Evolutionary conservation across 2,797 vertebrate genomes (phyloP).

Genomic region (Gallinago nigripennis): DNA sequence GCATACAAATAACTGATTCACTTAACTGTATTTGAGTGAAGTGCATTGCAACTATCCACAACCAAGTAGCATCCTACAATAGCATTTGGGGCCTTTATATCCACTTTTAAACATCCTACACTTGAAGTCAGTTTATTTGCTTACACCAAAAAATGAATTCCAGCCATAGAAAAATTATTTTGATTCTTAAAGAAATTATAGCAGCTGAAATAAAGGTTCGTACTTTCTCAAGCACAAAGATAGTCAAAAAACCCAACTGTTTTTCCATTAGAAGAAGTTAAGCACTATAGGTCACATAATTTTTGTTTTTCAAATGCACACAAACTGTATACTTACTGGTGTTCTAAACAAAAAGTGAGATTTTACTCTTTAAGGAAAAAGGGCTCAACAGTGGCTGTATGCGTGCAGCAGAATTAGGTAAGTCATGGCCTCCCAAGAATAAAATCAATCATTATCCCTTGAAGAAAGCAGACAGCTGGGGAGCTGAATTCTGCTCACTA

Average conservation of each 20-base stretch:
- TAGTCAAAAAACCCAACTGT: accelerated
- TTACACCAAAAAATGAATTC: background rate
- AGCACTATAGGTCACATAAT: background rate
- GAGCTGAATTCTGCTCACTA: background rate
- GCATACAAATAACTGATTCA: background rate
- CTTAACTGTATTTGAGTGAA: background rate
- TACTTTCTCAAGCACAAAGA: background rate
- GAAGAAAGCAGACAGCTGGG: constrained; percentile 1
- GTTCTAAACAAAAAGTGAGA: background rate
- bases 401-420: background rate
- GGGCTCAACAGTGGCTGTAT: background rate
- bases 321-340: background rate
- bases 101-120: background rate
- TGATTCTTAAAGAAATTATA: background rate
- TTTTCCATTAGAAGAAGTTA: background rate
- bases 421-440: background rate
- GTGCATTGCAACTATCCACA: background rate
- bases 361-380: background rate
- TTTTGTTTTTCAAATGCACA: background rate
- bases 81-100: background rate
- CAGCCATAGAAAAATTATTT: background rate
- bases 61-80: background rate
- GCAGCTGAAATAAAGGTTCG: background rate
- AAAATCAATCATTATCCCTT: background rate
- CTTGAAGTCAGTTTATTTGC: background rate